These are phyloP conservation scores for Coreius guichenoti DNA, from an alignment of 2,797 vertebrate species.

Conservation along the genomic window DNA sequence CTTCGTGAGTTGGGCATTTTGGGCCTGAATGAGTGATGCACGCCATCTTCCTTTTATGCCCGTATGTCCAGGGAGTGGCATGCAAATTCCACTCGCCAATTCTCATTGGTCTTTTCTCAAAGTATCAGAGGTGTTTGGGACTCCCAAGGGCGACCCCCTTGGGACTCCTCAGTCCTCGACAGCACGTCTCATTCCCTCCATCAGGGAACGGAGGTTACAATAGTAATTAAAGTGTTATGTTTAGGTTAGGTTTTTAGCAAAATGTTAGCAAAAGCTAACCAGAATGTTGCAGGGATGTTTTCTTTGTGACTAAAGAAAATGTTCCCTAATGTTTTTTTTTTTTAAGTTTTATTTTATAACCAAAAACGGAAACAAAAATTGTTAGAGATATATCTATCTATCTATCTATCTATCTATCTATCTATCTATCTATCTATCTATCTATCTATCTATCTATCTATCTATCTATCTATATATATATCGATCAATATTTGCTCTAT, in stretches of 20 bases:
- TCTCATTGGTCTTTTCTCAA: not conserved
- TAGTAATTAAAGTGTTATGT: not conserved
- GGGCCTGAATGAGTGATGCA: too few species aligned
- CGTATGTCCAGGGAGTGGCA: too few species aligned
- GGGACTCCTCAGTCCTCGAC: not conserved
- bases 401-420: too few species aligned
- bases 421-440: too few species aligned
- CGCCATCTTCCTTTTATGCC: too few species aligned
- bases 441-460: too few species aligned
- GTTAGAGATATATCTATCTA: too few species aligned
- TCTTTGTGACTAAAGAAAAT: too few species aligned
- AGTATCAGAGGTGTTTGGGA: not conserved
- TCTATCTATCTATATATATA: too few species aligned
- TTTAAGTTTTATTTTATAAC: not conserved
- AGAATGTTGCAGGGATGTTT: not conserved
- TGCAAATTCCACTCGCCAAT: not conserved
- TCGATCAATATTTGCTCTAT: not conserved
- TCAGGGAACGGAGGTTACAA: not conserved
- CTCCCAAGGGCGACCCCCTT: not conserved
- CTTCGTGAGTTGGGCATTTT: too few species aligned
- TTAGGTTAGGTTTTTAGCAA: too few species aligned
- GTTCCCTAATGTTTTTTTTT: not conserved
- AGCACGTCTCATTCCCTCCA: not conserved
- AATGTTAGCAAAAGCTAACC: not conserved
- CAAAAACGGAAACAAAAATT: not conserved